A percentile compares a stretch with the other conserved stretches of the same genome.
These are phyloP conservation scores for Elegia similella DNA, from an alignment of 2,888 invertebrate genomes.

Conservation along the genomic window DNA sequence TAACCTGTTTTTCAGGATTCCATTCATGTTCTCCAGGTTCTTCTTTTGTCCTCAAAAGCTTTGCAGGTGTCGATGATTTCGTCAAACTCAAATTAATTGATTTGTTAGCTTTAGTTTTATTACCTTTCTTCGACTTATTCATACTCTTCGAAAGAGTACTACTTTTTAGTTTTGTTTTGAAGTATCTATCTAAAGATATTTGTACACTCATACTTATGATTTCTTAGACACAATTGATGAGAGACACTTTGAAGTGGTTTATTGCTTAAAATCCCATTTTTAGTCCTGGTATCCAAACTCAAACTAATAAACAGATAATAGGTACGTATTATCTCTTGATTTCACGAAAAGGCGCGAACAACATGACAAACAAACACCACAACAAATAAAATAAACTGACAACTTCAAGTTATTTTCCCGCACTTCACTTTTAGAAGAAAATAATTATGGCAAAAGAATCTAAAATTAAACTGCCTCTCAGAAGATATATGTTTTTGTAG, in stretches of 20 bases:
- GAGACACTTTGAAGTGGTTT: no score
- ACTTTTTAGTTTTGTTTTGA: slow-evolving; percentile 33
- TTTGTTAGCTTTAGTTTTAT: background rate
- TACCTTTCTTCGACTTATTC: slow-evolving; percentile 28
- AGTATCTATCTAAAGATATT: slow-evolving; percentile 38
- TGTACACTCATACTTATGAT: slow-evolving; percentile 38
- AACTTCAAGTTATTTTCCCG: no score
- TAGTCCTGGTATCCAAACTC: slow-evolving; percentile 28
- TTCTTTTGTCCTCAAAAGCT: slow-evolving; percentile 31
- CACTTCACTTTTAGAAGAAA: no score
- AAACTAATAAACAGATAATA: slow-evolving; percentile 2
- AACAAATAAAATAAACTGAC: no score
- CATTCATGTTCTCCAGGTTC: slow-evolving; percentile 23
- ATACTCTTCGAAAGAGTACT: slow-evolving; percentile 19
- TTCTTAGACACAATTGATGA: background rate
- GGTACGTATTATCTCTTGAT: background rate
- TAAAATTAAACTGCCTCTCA: no score
- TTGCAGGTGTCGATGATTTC: slow-evolving; percentile 34
- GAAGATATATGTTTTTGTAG: no score
- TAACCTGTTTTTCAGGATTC: slow-evolving; percentile 24
- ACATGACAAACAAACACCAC: no score
- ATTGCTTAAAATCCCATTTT: no score
- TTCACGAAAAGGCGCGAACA: no score
- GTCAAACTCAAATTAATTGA: slow-evolving; percentile 35
- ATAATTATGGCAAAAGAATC: no score